Evolutionary conservation across 1,140 invertebrate species (phyloP), one percentile per base, ranked within the genome.

Genomic region (Pseudomyrmex pallidus): DNA sequence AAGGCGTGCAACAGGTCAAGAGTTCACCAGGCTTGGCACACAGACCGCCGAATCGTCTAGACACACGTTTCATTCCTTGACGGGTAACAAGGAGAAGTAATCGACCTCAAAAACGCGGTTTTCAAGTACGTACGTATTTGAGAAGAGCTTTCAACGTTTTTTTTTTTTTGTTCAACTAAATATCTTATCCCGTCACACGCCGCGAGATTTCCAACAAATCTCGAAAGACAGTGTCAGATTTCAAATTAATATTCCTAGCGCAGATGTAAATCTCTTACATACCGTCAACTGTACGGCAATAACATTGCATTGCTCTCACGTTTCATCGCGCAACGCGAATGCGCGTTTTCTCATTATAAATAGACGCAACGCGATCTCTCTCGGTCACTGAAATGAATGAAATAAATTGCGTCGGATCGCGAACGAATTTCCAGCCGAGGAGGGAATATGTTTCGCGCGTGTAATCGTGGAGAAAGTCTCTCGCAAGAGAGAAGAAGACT

Each of bases 1-100:
- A 84, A 22, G 8, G 44, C 52, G 56, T 59, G 85, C 86, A 86
- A 87, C 86, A 86, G 80, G 84, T 87, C 84, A 83, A 67, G 13
- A 59, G 57, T 76, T 44, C 67, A 48, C 10, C 48, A 46, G 59
- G 25, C 35, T 83, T 67, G 73, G 64, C 74, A 78, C 74, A 78
- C 50, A 59, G 64, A 78, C 57, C 20, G 46, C 64, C 20, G 13
- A 66, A 56, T 66, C 35, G 76, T 78, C 76, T 78, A 68, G 76
- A 78, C 52, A 48, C 20, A 15, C 15, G 46, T 57, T 22, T 77
- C 46, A 46, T 68, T 78, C 15, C 9, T 48, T 44, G 10, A 15
- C n/a, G 54, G 4, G 13, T 25, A 77, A 68, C 12, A 48, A n/a
- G 25, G 44, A 46, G 59, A 78, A 78, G 20, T 57, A 15, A 48